These are phyloP conservation scores for Tupaia tana DNA, from an alignment of 2,113 vertebrate genomes.

Conservation along the genomic window DNA sequence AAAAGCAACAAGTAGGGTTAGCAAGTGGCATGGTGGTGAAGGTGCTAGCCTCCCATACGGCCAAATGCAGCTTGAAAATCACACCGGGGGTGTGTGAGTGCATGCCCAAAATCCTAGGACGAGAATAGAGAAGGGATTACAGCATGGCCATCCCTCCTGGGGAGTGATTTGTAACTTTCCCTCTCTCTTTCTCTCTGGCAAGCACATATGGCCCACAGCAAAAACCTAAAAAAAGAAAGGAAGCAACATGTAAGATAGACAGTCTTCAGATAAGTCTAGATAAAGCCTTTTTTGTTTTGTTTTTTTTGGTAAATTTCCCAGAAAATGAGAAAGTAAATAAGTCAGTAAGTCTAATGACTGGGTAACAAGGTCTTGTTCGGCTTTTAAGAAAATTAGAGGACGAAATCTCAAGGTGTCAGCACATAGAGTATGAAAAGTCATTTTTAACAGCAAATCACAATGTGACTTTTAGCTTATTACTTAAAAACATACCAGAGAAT, in stretches of 20 bases:
- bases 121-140: no score
- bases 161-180: no score
- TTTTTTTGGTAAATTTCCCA: slow-evolving; percentile 39
- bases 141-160: no score
- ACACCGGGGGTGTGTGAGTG: no score
- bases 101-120: no score
- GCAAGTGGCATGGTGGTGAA: no score
- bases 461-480: not conserved
- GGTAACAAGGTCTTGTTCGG: not conserved
- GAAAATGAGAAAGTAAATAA: slow-evolving; percentile 8
- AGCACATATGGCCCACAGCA: no score
- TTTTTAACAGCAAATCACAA: not conserved
- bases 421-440: not conserved
- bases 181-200: no score
- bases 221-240: no score
- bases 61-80: no score
- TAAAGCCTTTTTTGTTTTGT: slow-evolving; percentile 52
- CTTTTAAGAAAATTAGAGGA: slow-evolving; percentile 46
- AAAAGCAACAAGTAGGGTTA: not conserved
- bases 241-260: not conserved
- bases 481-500: not conserved
- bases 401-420: not conserved
- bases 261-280: not conserved
- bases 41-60: no score
- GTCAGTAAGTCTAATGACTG: slow-evolving; percentile 21